Evolutionary conservation across 2,797 vertebrate species (phyloP), one percentile per base, ranked within the genome.

Genomic region (Onychomys torridus): DNA sequence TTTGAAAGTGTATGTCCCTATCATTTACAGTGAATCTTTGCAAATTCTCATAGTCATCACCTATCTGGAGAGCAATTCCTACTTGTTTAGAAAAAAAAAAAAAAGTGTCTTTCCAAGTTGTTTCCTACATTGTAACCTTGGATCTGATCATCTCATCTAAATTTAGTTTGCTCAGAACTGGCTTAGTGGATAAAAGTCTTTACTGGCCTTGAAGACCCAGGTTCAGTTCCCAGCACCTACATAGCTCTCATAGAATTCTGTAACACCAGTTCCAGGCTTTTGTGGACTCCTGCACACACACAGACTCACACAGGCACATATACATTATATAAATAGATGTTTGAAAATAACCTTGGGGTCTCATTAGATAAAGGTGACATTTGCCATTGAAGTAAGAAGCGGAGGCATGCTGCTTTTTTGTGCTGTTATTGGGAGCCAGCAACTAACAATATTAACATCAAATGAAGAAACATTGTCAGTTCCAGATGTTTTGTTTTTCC

Each of bases 371-470:
- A n/a, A 90, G 63, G 29, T 90, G 94, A 95, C 3, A 40, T 88
- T n/a, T 89, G 13, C 65, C 69, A 43, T 63, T 91, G 89, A 52
- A 95, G 52, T 73, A 81, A 94, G 27, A 96, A 88, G 37, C 88
- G 92, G n/a, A 67, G 75, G 73, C 59, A 61, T 81, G 55, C 67
- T 71, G 16, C 27, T 87, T 90, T 59, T 95, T 95, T 81, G 83
- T 11, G 84, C 43, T 75, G 57, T 79, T 86, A 86, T 52, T 92
- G 63, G 87, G 37, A 92, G 93, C 43, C 61, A 94, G 21, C 34
- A 78, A 75, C 43, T 86, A 77, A 90, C 92, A 93, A 87, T 86
- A 96, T 49, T 94, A 96, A 69, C 34, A 69, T 40, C n/a, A 67
- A 69, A 43, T 92, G 46, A 86, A 77, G 83, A 84, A 76, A 79